phyloP scores from a whole-genome alignment of 2,113 vertebrate species.

The Paralichthys olivaceus region DNA sequence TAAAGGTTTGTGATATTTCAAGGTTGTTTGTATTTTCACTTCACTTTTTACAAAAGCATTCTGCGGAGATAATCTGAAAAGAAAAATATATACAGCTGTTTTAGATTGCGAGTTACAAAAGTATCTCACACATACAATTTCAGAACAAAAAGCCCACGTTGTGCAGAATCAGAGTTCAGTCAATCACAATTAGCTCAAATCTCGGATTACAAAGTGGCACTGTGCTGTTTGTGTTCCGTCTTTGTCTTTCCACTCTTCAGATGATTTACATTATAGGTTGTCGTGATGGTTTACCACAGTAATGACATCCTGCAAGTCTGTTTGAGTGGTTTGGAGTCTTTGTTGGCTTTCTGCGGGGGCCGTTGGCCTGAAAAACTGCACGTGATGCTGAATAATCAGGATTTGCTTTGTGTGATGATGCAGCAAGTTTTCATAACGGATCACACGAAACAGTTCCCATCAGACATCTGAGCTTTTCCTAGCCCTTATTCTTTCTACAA shows the following conservation, averaged over 20 bases:
- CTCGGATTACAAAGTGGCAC: conserved; percentile 55
- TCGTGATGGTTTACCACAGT: conserved; percentile 57
- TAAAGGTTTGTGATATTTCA: neutral
- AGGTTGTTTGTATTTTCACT: conserved; percentile 5
- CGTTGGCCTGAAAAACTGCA: conserved; percentile 34
- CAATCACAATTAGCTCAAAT: conserved; percentile 58
- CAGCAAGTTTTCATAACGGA: conserved; percentile 38
- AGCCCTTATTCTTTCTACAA: conserved; percentile 13
- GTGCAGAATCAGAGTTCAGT: conserved; percentile 31
- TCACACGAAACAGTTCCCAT: conserved; percentile 23
- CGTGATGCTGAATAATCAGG: conserved; percentile 53
- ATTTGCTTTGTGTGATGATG: conserved; percentile 46
- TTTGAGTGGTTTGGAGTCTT: conserved; percentile 54
- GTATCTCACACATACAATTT: neutral
- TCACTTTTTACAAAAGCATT: conserved; percentile 13
- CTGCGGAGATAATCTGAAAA: neutral
- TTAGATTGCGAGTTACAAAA: neutral
- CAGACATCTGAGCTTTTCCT: conserved; percentile 19
- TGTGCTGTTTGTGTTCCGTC: conserved; percentile 38
- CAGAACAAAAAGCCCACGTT: conserved; percentile 16
- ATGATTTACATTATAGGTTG: conserved; percentile 65
- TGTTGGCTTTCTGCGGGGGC: conserved; percentile 30
- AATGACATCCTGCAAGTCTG: conserved; percentile 56
- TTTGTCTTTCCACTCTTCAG: conserved; percentile 48
- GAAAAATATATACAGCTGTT: neutral